A percentile compares a stretch with the other conserved stretches of the same genome.
Evolutionary conservation across 2,888 invertebrate species (phyloP).

Genomic region (Oasisia sp.): DNA sequence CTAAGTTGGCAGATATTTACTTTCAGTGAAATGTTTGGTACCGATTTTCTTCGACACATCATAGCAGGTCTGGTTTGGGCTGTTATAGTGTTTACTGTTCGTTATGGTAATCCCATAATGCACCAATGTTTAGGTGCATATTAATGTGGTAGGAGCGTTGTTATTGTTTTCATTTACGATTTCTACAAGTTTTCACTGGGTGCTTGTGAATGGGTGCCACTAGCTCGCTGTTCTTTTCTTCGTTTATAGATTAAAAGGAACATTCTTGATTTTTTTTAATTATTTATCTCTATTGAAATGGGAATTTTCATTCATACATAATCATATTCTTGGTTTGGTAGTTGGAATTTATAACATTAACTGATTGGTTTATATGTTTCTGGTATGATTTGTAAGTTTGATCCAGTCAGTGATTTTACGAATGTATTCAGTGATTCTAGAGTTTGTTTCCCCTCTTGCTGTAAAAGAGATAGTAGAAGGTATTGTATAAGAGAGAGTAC

Average conservation of each 20-base stretch:
- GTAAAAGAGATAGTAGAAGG: too few relatives aligned
- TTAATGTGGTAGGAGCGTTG: background rate
- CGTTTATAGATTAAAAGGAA: too few relatives aligned
- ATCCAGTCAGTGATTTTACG: too few relatives aligned
- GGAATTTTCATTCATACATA: background rate
- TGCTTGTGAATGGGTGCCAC: too few relatives aligned
- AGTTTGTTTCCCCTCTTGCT: too few relatives aligned
- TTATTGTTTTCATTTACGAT: background rate
- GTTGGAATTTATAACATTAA: background rate
- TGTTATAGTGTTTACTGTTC: background rate
- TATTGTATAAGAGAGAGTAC: too few relatives aligned
- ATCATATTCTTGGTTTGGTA: background rate
- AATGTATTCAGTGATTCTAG: too few relatives aligned
- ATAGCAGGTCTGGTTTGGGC: background rate
- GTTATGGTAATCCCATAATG: background rate
- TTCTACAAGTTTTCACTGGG: background rate
- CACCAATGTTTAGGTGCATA: background rate
- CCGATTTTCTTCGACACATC: conserved; percentile 9
- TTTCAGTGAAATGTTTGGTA: background rate
- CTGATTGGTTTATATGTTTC: too few relatives aligned
- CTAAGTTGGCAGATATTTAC: background rate
- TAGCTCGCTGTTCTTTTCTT: too few relatives aligned
- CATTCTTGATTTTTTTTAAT: too few relatives aligned
- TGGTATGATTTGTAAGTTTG: too few relatives aligned
- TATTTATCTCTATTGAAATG: background rate